Base-by-base conservation (phyloP, 2,888 invertebrate genomes). In the Tuberolachnus salignus region DNA sequence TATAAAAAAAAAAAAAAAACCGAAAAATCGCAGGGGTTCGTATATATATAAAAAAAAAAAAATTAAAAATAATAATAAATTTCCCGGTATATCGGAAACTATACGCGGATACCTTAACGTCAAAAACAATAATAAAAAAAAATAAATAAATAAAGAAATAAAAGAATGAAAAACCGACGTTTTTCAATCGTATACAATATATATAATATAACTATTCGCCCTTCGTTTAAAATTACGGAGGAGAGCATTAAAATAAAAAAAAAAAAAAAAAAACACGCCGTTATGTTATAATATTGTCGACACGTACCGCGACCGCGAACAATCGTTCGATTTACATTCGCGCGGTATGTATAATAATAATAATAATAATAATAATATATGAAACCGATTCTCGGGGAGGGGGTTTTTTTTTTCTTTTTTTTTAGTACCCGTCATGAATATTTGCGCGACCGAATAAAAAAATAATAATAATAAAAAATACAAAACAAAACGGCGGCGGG, bases 11-110 rank as follows among this genome's bases (percentile, higher is more conserved):
- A n/a, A n/a, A n/a, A n/a, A n/a, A n/a, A n/a, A n/a, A n/a, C n/a
- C n/a, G n/a, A n/a, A n/a, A n/a, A 67, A 78, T 78, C 67, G 66
- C 66, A 49, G 34, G 34, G 34, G 42, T 51, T 59, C 51, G 26
- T 34, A 34, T 6, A 34, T 34, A 34, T 78, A 78, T 67, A 49
- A 69, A 75, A 78, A 61, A 59, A 67, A 61, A 69, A 78, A 49
- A 69, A 75, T 69, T 51, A 59, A 67, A 61, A 69, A 78, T 69
- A 61, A 67, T 51, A 13, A 63, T 73, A 73, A 73, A 73, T 73
- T 63, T 63, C 73, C 49, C 34, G 34, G 63, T 73, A 71, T 57
- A 71, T 57, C 49, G 46, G 61, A 11, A 10, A n/a, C 26, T 13
- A 11, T 51, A 26, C 23, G 19, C 8, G 49, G n/a, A 44, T 11